phyloP scores from a whole-genome alignment of 1,140 invertebrate species.

The Maconellicoccus hirsutus region DNA sequence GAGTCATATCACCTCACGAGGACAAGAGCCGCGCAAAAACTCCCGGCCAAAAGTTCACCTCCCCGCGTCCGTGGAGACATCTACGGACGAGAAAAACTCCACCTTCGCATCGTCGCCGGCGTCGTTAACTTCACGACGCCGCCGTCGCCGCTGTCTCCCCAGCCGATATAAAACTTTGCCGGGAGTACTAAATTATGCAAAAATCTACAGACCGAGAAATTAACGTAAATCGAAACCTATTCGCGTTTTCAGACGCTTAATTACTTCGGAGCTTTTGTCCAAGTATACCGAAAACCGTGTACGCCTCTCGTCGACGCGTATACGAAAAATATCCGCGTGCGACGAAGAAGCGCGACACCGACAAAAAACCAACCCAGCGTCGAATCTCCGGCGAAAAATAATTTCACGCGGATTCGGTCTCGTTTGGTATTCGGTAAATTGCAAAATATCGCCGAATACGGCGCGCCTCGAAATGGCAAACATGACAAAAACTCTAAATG shows the following conservation, averaged over 20 bases:
- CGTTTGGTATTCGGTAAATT: neutral
- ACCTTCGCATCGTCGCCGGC: no score
- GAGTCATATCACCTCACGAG: no score
- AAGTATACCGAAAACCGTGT: neutral
- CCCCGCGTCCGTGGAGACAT: no score
- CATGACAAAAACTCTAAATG: neutral
- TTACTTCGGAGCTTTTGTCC: neutral
- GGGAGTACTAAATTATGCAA: neutral
- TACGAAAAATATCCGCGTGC: no score
- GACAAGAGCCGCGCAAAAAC: no score
- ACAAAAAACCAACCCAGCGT: no score
- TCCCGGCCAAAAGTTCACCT: no score
- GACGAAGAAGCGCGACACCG: no score
- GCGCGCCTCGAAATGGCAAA: neutral
- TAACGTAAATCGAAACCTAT: neutral
- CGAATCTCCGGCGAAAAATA: neutral
- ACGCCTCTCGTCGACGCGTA: neutral
- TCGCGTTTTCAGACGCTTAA: neutral
- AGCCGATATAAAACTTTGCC: no score
- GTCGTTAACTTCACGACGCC: no score
- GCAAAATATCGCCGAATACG: neutral
- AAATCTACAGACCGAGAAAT: constrained; percentile 4
- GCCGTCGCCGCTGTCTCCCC: no score
- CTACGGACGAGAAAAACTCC: no score
- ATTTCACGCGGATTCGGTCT: neutral